Conservation (phyloP, 2,113 vertebrate species). For the Corythornis madagascariensis region DNA sequence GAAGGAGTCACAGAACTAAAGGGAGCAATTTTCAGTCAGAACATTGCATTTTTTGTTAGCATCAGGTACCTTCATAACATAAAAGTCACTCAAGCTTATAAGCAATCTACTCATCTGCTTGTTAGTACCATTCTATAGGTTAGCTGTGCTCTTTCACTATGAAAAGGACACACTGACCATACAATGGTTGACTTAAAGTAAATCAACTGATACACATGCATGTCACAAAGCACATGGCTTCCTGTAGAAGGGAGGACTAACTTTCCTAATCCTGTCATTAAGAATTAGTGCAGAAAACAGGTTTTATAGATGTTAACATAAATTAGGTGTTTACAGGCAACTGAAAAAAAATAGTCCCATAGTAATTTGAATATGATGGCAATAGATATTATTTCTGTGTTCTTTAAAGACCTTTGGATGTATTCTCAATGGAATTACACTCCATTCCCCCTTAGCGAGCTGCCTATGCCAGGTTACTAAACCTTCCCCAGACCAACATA, state of each 20-base stretch:
- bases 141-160: not conserved
- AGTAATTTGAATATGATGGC: not conserved
- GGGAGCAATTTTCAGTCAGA: not conserved
- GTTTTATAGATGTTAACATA: not conserved
- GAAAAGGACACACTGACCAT: not conserved
- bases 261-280: not conserved
- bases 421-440: not conserved
- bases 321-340: not conserved
- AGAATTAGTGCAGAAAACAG: not conserved
- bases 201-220: not conserved
- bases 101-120: not conserved
- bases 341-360: not conserved
- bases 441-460: not conserved
- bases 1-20: not conserved
- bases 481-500: not conserved
- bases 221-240: not conserved
- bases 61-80: not conserved
- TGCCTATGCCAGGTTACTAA: not conserved
- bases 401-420: constrained; percentile 33
- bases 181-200: not conserved
- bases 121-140: not conserved
- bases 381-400: not conserved
- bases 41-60: not conserved
- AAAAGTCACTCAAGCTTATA: not conserved
- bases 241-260: not conserved